A percentile compares a stretch with the other conserved stretches of the same genome.
These are phyloP conservation scores for Drosophila paramelanica DNA, from an alignment of 2,888 invertebrate species.

Conservation along the genomic window DNA sequence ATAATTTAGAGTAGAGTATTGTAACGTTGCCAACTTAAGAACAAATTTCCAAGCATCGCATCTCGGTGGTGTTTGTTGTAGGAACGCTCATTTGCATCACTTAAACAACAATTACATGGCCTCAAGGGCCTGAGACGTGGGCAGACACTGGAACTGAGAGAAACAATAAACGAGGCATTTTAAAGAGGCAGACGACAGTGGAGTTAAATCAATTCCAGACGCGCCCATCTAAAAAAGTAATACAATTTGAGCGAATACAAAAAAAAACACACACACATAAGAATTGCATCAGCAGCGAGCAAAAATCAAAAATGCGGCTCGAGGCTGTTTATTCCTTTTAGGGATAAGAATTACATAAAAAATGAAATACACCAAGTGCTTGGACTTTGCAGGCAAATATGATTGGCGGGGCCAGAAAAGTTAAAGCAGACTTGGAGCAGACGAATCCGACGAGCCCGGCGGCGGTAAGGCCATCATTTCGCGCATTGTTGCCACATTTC, in stretches of 20 bases:
- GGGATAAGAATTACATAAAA: neutral
- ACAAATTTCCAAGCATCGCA: slow-evolving; percentile 6
- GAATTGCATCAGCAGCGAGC: slow-evolving; percentile 10
- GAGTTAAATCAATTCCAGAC: slow-evolving; percentile 26
- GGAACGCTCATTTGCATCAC: slow-evolving; percentile 71
- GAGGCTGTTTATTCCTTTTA: slow-evolving; percentile 40
- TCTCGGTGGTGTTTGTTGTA: slow-evolving; percentile 35
- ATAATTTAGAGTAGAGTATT: slow-evolving; percentile 10
- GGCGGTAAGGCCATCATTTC: slow-evolving; percentile 27
- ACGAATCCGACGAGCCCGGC: slow-evolving; percentile 22
- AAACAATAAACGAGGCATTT: slow-evolving; percentile 64
- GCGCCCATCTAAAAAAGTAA: slow-evolving; percentile 53
- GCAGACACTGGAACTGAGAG: slow-evolving; percentile 11
- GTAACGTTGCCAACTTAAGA: neutral
- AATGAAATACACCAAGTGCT: slow-evolving; percentile 7
- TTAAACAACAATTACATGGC: slow-evolving; percentile 71
- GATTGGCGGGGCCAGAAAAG: slow-evolving; percentile 43
- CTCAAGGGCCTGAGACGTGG: slow-evolving; percentile 39
- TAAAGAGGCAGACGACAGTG: slow-evolving; percentile 53
- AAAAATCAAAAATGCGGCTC: slow-evolving; percentile 59
- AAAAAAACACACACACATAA: neutral
- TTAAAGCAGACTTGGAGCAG: slow-evolving; percentile 53
- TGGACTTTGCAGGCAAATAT: slow-evolving; percentile 33
- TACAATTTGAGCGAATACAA: slow-evolving; percentile 33
- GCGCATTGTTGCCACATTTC: slow-evolving; percentile 73